Conservation (phyloP, 2,888 invertebrate species). For the Noctua comes region DNA sequence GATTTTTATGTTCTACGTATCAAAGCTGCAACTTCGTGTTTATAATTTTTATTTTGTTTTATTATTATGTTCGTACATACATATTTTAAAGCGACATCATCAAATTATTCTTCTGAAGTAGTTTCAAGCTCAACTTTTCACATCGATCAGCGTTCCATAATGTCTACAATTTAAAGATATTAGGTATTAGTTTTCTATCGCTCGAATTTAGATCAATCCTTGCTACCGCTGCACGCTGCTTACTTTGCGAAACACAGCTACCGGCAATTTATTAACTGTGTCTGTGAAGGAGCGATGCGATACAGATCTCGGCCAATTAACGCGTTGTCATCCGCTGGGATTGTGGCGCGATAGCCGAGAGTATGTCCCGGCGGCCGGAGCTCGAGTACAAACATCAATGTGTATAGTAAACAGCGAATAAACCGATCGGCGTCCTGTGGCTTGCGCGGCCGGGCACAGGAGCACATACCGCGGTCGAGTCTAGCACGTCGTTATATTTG, state of each 20-base stretch:
- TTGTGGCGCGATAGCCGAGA: conserved; percentile 6
- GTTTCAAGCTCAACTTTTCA: conserved; percentile 7
- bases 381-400: conserved; percentile 15
- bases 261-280: conserved; percentile 29
- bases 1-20: neutral
- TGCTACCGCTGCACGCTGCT: neutral
- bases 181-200: neutral
- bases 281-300: conserved; percentile 26
- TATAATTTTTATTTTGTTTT: neutral
- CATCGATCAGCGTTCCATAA: conserved; percentile 21
- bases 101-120: neutral
- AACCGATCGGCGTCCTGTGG: conserved; percentile 9
- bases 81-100: neutral
- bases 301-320: conserved; percentile 53
- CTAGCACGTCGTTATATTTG: no score
- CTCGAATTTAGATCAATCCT: conserved; percentile 6
- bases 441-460: neutral
- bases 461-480: neutral
- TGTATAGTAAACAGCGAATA: conserved; percentile 30
- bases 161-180: conserved; percentile 15
- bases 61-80: neutral
- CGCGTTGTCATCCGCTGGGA: conserved; percentile 46
- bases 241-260: neutral
- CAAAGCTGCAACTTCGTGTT: neutral
- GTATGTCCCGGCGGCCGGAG: neutral